Conservation (phyloP, 2,797 vertebrate species). For the Xenentodon cancila region DNA sequence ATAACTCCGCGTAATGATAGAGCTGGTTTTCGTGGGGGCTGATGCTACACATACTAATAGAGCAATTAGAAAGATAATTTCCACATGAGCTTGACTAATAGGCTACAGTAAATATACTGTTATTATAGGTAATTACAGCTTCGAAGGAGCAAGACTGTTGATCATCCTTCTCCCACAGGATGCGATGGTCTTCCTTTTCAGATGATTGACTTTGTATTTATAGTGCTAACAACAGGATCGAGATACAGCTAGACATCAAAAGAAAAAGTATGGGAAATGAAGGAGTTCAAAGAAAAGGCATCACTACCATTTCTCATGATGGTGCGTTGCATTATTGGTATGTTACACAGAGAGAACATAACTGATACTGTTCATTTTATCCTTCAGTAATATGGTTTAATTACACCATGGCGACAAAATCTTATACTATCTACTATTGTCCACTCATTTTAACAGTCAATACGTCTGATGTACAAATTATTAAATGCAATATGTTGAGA, state of each 20-base stretch:
- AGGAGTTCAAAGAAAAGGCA: too few relatives aligned
- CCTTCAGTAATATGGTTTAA: too few relatives aligned
- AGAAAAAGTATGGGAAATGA: background rate
- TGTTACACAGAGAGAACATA: too few relatives aligned
- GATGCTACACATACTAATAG: constrained; percentile 70
- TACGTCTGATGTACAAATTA: too few relatives aligned
- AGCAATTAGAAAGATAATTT: constrained; percentile 75
- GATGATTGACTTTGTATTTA: constrained; percentile 6
- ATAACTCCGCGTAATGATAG: constrained; percentile 71
- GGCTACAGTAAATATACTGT: constrained; percentile 66
- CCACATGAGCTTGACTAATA: constrained; percentile 74
- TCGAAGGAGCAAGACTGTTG: constrained; percentile 33
- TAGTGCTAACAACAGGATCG: background rate
- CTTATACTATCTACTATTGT: too few relatives aligned
- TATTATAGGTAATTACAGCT: constrained; percentile 72
- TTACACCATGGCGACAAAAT: too few relatives aligned
- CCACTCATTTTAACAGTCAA: too few relatives aligned
- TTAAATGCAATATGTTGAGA: background rate
- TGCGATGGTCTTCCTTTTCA: constrained; percentile 19
- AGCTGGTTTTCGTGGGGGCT: constrained; percentile 63
- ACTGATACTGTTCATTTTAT: too few relatives aligned
- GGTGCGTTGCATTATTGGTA: too few relatives aligned
- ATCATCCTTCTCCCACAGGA: constrained; percentile 21
- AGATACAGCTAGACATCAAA: background rate
- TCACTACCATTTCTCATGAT: too few relatives aligned